A percentile compares a stretch with the other conserved stretches of the same genome.
Conservation (phyloP, 2,888 invertebrate species). For the Drosophila borealis region DNA sequence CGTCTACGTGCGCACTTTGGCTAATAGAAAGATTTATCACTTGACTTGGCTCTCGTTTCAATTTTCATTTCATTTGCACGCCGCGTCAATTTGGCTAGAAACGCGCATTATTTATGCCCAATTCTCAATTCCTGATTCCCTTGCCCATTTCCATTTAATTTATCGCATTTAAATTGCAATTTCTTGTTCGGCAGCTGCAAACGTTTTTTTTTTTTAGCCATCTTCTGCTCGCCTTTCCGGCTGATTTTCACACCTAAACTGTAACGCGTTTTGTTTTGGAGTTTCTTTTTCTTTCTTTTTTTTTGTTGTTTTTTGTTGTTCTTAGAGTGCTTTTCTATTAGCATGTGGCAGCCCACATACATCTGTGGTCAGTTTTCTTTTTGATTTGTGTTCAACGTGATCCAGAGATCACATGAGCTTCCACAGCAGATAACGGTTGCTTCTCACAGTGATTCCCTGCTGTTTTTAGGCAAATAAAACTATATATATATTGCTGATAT, state of each 20-base stretch:
- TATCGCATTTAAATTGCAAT: conserved; percentile 79
- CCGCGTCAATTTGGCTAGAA: conserved; percentile 62
- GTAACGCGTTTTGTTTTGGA: conserved; percentile 60
- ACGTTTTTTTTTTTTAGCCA: conserved; percentile 13
- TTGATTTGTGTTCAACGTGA: conserved; percentile 51
- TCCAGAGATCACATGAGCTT: conserved; percentile 47
- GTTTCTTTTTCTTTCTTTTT: background rate
- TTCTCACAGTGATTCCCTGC: conserved; percentile 48
- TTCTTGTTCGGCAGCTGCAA: conserved; percentile 62
- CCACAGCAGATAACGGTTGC: conserved; percentile 40
- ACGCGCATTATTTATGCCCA: conserved; percentile 66
- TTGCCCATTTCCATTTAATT: conserved; percentile 56
- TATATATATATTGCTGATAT: conserved; percentile 7
- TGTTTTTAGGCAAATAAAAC: conserved; percentile 31
- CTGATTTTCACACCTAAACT: conserved; percentile 71
- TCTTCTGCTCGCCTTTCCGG: conserved; percentile 1
- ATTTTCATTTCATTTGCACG: conserved; percentile 77
- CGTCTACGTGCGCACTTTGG: conserved; percentile 62
- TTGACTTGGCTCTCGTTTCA: conserved; percentile 66
- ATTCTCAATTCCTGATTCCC: conserved; percentile 29
- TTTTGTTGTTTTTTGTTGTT: conserved; percentile 1
- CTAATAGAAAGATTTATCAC: conserved; percentile 83
- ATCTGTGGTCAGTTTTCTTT: conserved; percentile 28
- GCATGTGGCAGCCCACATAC: conserved; percentile 53
- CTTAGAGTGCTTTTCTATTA: conserved; percentile 73